Evolutionary conservation across 2,113 vertebrate species (phyloP).

Genomic region (Lepidothrix coronata): DNA sequence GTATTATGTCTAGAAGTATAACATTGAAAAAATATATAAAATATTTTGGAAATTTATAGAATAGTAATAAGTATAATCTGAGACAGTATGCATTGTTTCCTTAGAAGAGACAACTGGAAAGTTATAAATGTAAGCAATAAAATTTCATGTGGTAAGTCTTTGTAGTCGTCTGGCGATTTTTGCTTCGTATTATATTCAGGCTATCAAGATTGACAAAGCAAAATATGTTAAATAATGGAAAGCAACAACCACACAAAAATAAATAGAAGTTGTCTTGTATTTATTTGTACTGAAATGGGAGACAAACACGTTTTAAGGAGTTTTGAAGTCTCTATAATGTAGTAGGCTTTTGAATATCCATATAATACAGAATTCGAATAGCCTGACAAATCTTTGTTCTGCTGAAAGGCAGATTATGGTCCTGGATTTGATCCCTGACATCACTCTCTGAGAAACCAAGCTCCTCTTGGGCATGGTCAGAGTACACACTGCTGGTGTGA

Average conservation of each 20-base stretch:
- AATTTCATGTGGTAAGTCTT: background rate
- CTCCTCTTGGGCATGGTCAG: background rate
- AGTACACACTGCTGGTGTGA: background rate
- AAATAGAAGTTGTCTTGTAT: background rate
- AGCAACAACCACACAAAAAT: background rate
- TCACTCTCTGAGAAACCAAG: background rate
- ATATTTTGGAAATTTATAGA: background rate
- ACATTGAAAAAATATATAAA: background rate
- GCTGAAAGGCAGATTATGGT: background rate
- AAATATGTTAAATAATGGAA: background rate
- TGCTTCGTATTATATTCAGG: background rate
- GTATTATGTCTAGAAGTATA: background rate
- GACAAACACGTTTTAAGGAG: background rate
- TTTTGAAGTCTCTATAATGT: background rate
- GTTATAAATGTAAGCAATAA: conserved; percentile 9
- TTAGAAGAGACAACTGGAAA: background rate
- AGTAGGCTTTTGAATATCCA: background rate
- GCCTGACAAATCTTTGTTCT: background rate
- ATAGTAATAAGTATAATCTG: background rate
- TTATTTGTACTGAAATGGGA: background rate
- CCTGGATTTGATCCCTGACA: background rate
- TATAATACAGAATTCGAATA: background rate
- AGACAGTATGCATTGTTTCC: background rate
- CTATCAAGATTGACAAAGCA: background rate
- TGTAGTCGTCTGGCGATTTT: background rate